These are phyloP conservation scores for Miniopterus natalensis DNA, from an alignment of 2,113 vertebrate species.

Conservation along the genomic window DNA sequence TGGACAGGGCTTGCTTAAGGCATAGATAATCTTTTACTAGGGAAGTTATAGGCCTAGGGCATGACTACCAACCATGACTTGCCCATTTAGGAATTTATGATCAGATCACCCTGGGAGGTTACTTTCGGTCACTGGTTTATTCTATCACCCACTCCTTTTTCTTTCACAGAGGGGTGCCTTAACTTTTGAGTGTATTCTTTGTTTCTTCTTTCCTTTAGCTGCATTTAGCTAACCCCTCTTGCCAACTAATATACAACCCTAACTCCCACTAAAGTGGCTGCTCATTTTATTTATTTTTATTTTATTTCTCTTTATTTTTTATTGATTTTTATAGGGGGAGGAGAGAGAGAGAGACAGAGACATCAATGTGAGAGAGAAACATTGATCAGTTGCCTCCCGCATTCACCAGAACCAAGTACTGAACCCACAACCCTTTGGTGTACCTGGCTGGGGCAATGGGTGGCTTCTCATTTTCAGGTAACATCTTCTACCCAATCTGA, in stretches of 20 bases:
- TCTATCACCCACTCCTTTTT: neutral
- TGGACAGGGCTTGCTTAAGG: neutral
- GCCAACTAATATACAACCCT: neutral
- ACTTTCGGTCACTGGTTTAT: neutral
- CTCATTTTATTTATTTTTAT: neutral
- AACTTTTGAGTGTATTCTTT: conserved; percentile 19
- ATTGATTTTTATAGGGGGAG: neutral
- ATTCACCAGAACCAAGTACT: too few species aligned
- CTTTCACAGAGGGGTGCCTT: neutral
- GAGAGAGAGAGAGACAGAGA: too few species aligned
- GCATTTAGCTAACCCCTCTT: neutral
- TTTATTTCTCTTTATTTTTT: neutral
- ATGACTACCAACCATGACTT: neutral
- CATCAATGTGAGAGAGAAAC: too few species aligned
- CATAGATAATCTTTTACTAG: neutral
- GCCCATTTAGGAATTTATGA: neutral
- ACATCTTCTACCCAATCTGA: neutral
- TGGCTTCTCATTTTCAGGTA: conserved; percentile 29
- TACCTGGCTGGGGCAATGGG: neutral
- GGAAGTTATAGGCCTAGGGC: neutral
- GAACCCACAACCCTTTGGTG: too few species aligned
- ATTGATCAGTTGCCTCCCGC: too few species aligned
- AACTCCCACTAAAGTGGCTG: neutral
- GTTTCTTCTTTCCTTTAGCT: conserved; percentile 10
- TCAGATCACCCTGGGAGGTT: neutral